Evolutionary conservation across 2,113 vertebrate species (phyloP).

Genomic region (Psilopogon haemacephalus): DNA sequence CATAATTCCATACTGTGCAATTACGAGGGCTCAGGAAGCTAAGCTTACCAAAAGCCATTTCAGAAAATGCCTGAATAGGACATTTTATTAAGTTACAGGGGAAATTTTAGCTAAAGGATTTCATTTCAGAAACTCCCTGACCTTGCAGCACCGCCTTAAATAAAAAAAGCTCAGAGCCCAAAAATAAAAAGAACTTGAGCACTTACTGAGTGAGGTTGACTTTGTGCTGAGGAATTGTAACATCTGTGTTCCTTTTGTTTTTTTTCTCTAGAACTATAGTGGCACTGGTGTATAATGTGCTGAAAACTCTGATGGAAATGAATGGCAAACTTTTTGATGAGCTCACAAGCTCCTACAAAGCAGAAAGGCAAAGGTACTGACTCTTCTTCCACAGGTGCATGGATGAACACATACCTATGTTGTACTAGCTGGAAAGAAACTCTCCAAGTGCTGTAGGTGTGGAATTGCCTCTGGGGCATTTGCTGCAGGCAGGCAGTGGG

Average conservation of each 20-base stretch:
- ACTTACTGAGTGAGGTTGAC: neutral
- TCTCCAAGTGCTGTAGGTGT: too few relatives aligned
- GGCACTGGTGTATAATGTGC: conserved; percentile 94
- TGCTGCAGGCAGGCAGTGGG: neutral
- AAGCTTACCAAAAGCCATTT: neutral
- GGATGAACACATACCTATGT: accelerated
- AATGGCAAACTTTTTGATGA: conserved; percentile 95
- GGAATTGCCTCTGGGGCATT: neutral
- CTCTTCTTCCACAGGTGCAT: neutral
- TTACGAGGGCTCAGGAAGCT: neutral
- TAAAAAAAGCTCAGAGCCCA: neutral
- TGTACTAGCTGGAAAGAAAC: neutral
- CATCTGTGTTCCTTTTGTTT: neutral
- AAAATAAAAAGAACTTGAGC: neutral
- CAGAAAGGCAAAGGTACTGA: conserved; percentile 88
- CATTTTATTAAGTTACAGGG: neutral
- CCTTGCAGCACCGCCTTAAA: neutral
- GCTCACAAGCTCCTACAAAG: conserved; percentile 94
- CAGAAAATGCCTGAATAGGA: neutral
- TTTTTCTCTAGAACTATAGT: conserved; percentile 87
- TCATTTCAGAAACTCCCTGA: neutral
- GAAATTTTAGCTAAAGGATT: neutral
- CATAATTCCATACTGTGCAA: neutral
- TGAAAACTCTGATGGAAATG: conserved; percentile 99
- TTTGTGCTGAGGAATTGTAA: neutral